These are phyloP conservation scores for Zhuqinia jingwanae DNA, from an alignment of 2,888 invertebrate species.

Conservation along the genomic window DNA sequence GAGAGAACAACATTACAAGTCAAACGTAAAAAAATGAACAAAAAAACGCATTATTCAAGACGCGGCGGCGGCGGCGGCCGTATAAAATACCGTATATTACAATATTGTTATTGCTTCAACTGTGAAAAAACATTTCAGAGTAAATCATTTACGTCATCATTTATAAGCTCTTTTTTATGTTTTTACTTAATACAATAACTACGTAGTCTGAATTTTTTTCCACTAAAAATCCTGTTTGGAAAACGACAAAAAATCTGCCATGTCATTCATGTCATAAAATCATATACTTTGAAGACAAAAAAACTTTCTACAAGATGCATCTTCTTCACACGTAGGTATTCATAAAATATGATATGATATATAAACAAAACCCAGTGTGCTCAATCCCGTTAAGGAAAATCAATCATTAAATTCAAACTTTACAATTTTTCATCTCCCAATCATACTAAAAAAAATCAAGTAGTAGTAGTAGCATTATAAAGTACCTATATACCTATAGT, in stretches of 20 bases:
- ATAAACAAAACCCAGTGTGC: slow-evolving; percentile 27
- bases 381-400: slow-evolving; percentile 68
- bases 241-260: slow-evolving; percentile 56
- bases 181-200: slow-evolving; percentile 25
- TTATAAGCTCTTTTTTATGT: neutral
- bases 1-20: neutral
- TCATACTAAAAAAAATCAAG: slow-evolving; percentile 22
- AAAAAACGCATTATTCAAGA: neutral
- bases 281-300: neutral
- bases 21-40: too few species aligned
- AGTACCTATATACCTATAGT: too few species aligned
- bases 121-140: neutral
- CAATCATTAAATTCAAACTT: slow-evolving; percentile 48
- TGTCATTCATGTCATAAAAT: slow-evolving; percentile 32
- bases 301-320: slow-evolving; percentile 14
- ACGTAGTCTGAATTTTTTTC: neutral
- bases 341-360: too few species aligned
- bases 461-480: too few species aligned
- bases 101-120: neutral
- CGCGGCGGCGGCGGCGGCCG: too few species aligned
- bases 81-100: neutral
- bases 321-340: slow-evolving; percentile 34
- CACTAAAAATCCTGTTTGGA: slow-evolving; percentile 52
- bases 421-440: slow-evolving; percentile 6
- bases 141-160: neutral